Evolutionary conservation across 1,140 invertebrate genomes (phyloP).

Genomic region (Myzus persicae): DNA sequence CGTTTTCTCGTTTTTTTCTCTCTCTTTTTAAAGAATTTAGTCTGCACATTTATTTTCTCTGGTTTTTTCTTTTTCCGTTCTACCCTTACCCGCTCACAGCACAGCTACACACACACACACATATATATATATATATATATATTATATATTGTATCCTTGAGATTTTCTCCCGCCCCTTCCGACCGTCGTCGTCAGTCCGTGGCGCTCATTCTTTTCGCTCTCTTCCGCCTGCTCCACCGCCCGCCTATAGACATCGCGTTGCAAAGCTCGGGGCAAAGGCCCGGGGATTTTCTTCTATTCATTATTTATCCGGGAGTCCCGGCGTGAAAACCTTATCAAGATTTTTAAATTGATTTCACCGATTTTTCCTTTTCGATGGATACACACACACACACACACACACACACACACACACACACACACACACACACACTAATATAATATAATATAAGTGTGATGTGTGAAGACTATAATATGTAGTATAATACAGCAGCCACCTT

Average conservation of each 20-base stretch:
- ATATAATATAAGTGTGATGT: neutral
- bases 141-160: neutral
- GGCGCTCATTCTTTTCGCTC: constrained; percentile 19
- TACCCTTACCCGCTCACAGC: neutral
- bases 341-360: constrained; percentile 56
- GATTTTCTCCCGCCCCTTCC: neutral
- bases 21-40: constrained; percentile 41
- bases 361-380: neutral
- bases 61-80: constrained; percentile 13
- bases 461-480: neutral
- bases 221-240: neutral
- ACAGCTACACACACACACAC: neutral
- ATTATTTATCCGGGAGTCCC: constrained; percentile 53
- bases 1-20: neutral
- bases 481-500: neutral
- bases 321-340: constrained; percentile 54
- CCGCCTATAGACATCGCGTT: neutral
- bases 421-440: too few relatives aligned
- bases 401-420: too few relatives aligned
- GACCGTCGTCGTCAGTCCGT: neutral
- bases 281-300: constrained; percentile 57
- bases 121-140: neutral
- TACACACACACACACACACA: too few relatives aligned
- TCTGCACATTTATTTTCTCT: constrained; percentile 32
- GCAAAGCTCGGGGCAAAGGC: constrained; percentile 19